These are phyloP conservation scores for Himalopsyche kuldschensis DNA, from an alignment of 2,888 invertebrate genomes.

Conservation along the genomic window DNA sequence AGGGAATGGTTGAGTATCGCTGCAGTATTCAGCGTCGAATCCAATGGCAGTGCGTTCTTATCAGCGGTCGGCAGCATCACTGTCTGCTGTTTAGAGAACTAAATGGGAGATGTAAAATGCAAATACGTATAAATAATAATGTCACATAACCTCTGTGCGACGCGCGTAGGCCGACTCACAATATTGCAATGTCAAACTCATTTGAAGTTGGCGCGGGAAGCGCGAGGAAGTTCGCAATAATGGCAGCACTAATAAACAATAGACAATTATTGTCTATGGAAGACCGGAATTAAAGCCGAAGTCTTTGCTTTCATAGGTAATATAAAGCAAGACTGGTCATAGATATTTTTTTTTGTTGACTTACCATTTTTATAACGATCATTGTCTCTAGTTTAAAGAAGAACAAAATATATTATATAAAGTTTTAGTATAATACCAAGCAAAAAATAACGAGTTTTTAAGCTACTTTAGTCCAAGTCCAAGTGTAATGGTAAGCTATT, in stretches of 20 bases:
- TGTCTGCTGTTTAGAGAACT: not conserved
- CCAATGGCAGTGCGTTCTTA: not conserved
- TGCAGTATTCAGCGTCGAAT: not conserved
- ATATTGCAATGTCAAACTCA: not conserved
- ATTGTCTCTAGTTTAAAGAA: no score
- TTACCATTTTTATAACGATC: no score
- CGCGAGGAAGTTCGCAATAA: not conserved
- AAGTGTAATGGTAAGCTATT: no score
- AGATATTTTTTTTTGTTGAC: no score
- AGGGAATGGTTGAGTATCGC: not conserved
- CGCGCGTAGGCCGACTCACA: not conserved
- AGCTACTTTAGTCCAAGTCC: no score
- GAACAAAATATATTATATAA: no score
- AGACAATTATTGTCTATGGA: not conserved
- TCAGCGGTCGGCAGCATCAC: not conserved
- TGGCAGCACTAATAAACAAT: not conserved
- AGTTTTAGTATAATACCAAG: no score
- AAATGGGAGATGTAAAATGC: not conserved
- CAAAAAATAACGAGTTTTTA: no score
- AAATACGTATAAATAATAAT: not conserved
- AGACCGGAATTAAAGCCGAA: not conserved
- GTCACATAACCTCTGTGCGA: not conserved
- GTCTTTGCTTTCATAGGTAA: no score
- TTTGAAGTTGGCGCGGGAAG: not conserved
- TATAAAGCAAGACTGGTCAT: no score